Evolutionary conservation across 2,888 invertebrate species (phyloP).

Genomic region (Desoria tigrina): DNA sequence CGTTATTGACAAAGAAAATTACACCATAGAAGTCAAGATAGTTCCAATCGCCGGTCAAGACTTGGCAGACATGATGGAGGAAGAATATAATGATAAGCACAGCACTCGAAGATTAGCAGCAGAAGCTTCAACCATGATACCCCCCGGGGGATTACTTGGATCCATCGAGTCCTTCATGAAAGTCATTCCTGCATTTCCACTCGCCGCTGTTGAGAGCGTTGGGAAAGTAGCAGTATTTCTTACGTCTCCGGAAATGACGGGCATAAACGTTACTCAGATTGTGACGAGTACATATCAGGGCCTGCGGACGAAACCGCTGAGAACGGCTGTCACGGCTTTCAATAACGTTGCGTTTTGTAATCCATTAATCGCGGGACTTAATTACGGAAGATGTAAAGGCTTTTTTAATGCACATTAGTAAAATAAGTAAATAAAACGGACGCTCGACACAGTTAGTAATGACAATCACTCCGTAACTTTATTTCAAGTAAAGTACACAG

Average conservation of each 20-base stretch:
- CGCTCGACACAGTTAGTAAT: too few relatives aligned
- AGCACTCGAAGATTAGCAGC: not conserved
- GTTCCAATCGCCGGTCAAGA: too few relatives aligned
- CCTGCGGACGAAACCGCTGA: not conserved
- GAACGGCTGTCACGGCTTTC: not conserved
- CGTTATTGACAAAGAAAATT: not conserved
- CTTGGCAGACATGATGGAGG: too few relatives aligned
- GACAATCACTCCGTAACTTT: too few relatives aligned
- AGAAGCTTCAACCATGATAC: not conserved
- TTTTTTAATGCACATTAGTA: too few relatives aligned
- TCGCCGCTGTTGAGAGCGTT: not conserved
- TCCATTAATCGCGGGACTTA: constrained; percentile 6
- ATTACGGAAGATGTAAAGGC: constrained; percentile 4
- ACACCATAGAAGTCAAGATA: not conserved
- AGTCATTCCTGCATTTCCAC: constrained; percentile 7
- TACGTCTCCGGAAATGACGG: not conserved
- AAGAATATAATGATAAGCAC: too few relatives aligned
- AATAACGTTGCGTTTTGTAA: constrained; percentile 16
- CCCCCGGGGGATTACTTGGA: not conserved
- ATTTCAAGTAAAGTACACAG: too few relatives aligned
- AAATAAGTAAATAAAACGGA: too few relatives aligned
- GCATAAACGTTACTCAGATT: constrained; percentile 9
- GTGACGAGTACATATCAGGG: not conserved
- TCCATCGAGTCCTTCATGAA: constrained; percentile 4
- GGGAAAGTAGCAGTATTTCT: not conserved